phyloP scores from a whole-genome alignment of 2,113 vertebrate species.

The Semnornis frantzii region DNA sequence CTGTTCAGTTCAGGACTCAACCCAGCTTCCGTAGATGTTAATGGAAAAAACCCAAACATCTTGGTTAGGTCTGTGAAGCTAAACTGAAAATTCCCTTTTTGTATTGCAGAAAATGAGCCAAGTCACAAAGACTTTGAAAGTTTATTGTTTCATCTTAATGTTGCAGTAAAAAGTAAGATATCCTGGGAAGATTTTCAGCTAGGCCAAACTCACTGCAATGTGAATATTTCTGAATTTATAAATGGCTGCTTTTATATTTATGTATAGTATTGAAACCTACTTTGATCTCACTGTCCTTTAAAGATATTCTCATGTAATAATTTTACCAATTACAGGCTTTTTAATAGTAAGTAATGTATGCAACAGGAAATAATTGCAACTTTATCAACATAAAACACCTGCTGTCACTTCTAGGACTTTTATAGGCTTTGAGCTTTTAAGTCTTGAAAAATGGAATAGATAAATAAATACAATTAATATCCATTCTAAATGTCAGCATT shows the following conservation, averaged over 20 bases:
- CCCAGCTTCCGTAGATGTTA: not conserved
- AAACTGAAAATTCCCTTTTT: not conserved
- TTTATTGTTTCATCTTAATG: not conserved
- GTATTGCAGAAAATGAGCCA: not conserved
- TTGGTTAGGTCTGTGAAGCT: not conserved
- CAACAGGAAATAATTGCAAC: not conserved
- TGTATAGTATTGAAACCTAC: not conserved
- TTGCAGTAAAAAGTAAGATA: not conserved
- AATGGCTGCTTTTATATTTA: not conserved
- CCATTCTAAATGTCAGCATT: not conserved
- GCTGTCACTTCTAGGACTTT: not conserved
- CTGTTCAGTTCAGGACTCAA: not conserved
- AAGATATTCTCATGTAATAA: not conserved
- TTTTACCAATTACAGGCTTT: not conserved
- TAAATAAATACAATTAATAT: not conserved
- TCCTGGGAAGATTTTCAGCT: not conserved
- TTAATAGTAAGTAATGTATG: not conserved
- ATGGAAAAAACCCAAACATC: too few species aligned
- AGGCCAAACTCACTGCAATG: not conserved
- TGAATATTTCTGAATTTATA: not conserved
- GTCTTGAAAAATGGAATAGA: not conserved
- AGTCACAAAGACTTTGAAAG: not conserved
- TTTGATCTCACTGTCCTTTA: not conserved
- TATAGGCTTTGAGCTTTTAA: not conserved
- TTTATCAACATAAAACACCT: not conserved